Evolutionary conservation across 2,888 invertebrate genomes (phyloP).

Genomic region (Leistus spinibarbis): DNA sequence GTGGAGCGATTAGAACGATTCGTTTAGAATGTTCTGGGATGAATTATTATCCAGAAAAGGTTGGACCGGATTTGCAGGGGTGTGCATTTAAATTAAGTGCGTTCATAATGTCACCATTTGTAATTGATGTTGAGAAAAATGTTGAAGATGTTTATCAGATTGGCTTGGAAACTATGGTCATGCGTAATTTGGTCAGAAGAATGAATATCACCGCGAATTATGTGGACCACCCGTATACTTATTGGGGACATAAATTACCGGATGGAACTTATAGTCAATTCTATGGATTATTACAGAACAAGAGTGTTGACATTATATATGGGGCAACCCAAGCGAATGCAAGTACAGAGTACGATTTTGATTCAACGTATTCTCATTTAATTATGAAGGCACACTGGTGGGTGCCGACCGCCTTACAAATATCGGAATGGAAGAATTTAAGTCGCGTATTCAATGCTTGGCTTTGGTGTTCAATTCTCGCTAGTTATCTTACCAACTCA

Average conservation of each 20-base stretch:
- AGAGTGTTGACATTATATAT: constrained; percentile 8
- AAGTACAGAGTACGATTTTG: neutral
- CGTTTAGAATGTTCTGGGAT: neutral
- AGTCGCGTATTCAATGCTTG: neutral
- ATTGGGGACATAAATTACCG: constrained; percentile 9
- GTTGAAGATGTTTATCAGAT: constrained; percentile 1
- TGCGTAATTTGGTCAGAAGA: neutral
- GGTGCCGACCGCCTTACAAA: constrained; percentile 13
- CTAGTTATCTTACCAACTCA: neutral
- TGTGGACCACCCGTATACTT: constrained; percentile 2
- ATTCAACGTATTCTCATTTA: neutral
- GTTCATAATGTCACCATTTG: constrained; percentile 13
- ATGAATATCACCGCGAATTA: constrained; percentile 16
- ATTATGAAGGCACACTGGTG: constrained; percentile 10
- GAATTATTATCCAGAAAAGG: constrained; percentile 19
- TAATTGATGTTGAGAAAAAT: constrained; percentile 11
- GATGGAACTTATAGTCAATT: constrained; percentile 8
- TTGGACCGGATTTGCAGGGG: neutral
- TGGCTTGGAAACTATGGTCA: constrained; percentile 10
- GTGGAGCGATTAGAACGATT: neutral
- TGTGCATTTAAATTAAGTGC: constrained; percentile 6
- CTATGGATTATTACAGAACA: constrained; percentile 7
- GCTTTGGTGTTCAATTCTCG: constrained; percentile 10
- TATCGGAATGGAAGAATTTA: constrained; percentile 21
- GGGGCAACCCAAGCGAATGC: constrained; percentile 3